A percentile compares a stretch with the other conserved stretches of the same genome.
These are phyloP conservation scores for Bovichtus diacanthus DNA, from an alignment of 2,797 vertebrate species.

Conservation along the genomic window DNA sequence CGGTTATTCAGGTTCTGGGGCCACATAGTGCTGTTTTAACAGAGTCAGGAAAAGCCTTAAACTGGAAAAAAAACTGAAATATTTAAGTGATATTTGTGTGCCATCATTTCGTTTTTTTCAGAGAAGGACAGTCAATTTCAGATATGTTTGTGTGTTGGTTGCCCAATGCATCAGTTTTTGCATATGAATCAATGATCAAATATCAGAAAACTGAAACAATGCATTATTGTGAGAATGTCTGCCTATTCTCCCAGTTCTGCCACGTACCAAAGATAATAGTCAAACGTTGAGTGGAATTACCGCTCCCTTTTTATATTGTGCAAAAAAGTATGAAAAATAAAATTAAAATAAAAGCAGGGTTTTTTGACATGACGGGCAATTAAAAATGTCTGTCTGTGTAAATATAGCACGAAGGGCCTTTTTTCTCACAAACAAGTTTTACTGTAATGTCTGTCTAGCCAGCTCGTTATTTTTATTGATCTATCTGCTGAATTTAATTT, in stretches of 20 bases:
- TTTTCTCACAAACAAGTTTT: background rate
- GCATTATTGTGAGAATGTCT: background rate
- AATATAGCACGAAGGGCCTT: background rate
- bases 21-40: conserved; percentile 5
- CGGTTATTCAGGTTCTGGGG: conserved; percentile 32
- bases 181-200: background rate
- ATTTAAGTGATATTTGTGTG: conserved; percentile 4
- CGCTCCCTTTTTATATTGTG: background rate
- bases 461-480: conserved; percentile 2
- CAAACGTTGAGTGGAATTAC: background rate
- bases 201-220: background rate
- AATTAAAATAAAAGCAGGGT: background rate
- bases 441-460: background rate
- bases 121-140: background rate
- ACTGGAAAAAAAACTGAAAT: background rate
- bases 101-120: background rate
- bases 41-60: conserved; percentile 29
- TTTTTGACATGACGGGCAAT: background rate
- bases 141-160: conserved; percentile 7
- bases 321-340: background rate
- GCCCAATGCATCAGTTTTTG: background rate
- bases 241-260: background rate
- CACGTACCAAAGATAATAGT: conserved; percentile 28
- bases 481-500: conserved; percentile 13
- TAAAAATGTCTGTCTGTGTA: background rate